phyloP scores from a whole-genome alignment of 1,140 invertebrate species.

The Diuraphis noxia region DNA sequence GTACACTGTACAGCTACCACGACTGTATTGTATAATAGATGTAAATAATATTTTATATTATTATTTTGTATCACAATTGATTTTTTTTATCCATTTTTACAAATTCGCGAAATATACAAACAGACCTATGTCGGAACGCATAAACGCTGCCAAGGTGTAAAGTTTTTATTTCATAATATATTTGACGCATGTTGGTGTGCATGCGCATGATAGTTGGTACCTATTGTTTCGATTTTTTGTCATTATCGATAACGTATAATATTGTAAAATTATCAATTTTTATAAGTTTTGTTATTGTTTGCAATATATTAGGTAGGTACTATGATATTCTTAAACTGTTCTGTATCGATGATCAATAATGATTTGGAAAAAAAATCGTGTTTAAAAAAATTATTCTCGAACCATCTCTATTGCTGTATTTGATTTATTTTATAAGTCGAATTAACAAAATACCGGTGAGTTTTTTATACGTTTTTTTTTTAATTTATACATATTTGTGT shows the following conservation, averaged over 20 bases:
- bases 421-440: slow-evolving; percentile 11
- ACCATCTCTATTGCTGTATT: not conserved
- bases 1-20: not conserved
- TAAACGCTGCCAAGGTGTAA: not conserved
- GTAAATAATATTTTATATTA: slow-evolving; percentile 12
- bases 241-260: not conserved
- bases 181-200: not conserved
- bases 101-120: not conserved
- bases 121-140: not conserved
- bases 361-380: not conserved
- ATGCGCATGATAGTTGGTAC: not conserved
- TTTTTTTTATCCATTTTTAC: not conserved
- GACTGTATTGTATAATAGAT: not conserved
- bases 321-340: not conserved
- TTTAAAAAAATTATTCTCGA: not conserved
- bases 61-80: slow-evolving; percentile 14
- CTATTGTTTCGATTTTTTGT: not conserved
- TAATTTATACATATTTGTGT: not conserved
- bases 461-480: not conserved
- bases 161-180: not conserved
- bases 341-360: not conserved
- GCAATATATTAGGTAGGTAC: slow-evolving; percentile 26
- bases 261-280: not conserved
- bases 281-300: not conserved
- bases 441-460: not conserved